Base-by-base conservation (phyloP, 2,888 invertebrate species). In the Neelides folsomi region DNA sequence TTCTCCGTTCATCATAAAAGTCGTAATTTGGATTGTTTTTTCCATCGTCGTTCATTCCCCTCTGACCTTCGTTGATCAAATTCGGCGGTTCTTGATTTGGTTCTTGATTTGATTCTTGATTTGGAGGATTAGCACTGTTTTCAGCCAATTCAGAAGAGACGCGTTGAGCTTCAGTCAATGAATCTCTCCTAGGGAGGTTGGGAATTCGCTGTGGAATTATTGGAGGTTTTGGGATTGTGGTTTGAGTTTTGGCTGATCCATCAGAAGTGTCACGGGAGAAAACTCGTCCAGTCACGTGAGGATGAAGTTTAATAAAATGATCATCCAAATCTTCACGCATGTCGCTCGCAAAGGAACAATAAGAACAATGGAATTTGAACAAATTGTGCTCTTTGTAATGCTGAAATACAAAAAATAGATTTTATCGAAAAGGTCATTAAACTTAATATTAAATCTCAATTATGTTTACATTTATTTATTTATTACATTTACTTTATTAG, bases 301-400 rank as follows among this genome's bases (percentile, higher is more conserved):
- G 60, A 46, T 66, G 66, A n/a, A 63, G 55, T 36, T 55, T 20
- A 15, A 44, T 47, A 34, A 54, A 56, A 47, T 79, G 79, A 9
- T 65, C 66, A 37, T 73, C 68, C 54, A 78, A 68, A 3, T 72
- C 71, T 2, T 67, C 66, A 1, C 67, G 58, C 1, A 65, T 65
- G 12, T 70, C 66, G 1, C 70, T 66, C 2, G 74, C 75, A 58
- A 66, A 68, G 1, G 66, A 43, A 59, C 77, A 77, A 62, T 75
- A 75, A 2, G 74, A 66, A 56, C 77, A 77, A 55, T 76, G 74
- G 53, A 70, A 75, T 18, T 69, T 69, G 47, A 68, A 69, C 44
- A 73, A 69, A 1, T 68, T 67, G 50, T 76, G 76, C 5, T 55
- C 43, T 16, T 69, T 68, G 57, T 74, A 72, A 62, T 75, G 75